phyloP scores from a whole-genome alignment of 2,888 invertebrate species.

The Athetis lepigone region DNA sequence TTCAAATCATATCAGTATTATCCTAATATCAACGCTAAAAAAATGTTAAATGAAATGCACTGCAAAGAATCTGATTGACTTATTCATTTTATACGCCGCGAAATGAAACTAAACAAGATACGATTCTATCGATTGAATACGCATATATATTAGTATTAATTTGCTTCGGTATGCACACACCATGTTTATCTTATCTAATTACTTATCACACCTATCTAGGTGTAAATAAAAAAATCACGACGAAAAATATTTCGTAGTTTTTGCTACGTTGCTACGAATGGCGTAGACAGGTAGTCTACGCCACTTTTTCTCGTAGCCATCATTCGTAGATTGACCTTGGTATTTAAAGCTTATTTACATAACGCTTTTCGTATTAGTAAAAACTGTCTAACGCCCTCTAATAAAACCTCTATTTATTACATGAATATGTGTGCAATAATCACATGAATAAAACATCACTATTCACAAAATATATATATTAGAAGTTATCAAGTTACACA shows the following conservation, averaged over 20 bases:
- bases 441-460: background rate
- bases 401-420: background rate
- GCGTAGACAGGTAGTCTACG: constrained; percentile 33
- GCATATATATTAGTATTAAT: no score
- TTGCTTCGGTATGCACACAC: background rate
- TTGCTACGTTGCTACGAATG: constrained; percentile 39
- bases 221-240: background rate
- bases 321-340: constrained; percentile 13
- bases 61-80: background rate
- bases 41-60: background rate
- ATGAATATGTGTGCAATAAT: no score
- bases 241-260: constrained; percentile 30
- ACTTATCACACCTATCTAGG: background rate
- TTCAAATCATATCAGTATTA: background rate
- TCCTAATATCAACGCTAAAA: background rate
- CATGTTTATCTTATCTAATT: constrained; percentile 7
- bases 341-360: background rate
- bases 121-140: constrained; percentile 12
- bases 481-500: constrained; percentile 10
- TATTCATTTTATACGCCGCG: background rate
- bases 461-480: constrained; percentile 14
- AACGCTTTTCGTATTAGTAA: constrained; percentile 17
- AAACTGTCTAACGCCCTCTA: background rate
- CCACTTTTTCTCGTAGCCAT: constrained; percentile 38
- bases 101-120: constrained; percentile 1